Base-by-base conservation (phyloP, 2,113 vertebrate genomes). In the Myanophis thanlyinensis region DNA sequence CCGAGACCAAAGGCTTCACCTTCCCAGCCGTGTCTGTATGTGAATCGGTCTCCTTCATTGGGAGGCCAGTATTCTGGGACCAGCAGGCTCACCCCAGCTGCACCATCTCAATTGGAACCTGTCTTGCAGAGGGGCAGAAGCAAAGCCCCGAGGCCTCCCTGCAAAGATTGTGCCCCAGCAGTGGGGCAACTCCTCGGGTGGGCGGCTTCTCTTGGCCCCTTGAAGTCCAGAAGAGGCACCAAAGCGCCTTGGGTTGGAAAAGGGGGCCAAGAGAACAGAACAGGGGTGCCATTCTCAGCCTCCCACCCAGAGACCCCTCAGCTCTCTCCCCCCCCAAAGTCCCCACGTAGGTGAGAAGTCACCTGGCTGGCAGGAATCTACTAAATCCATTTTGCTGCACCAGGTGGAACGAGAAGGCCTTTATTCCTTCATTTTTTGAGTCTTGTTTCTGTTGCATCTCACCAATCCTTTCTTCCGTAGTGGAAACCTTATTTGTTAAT, bases 281-380 rank as follows among this genome's bases (percentile, higher is more conserved):
- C 20, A 12, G n/a, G n/a, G n/a, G n/a, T n/a, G n/a, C n/a, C n/a
- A n/a, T n/a, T n/a, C n/a, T n/a, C n/a, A n/a, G n/a, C n/a, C n/a
- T n/a, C n/a, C n/a, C n/a, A n/a, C n/a, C n/a, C n/a, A n/a, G n/a
- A n/a, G n/a, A n/a, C n/a, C n/a, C n/a, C n/a, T n/a, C n/a, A n/a
- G n/a, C n/a, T n/a, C n/a, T n/a, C n/a, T n/a, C 2, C 0, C 6
- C 15, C 35, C 6, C 67, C 3, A 3, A 40, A 40, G 35, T 5
- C 47, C 85, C 47, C 15, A 2, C 15, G 46, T 3, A 30, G 47
- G 12, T 7, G 85, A 49, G 47, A 30, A n/a, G 25, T 18, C 5
- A 5, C 47, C 47, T 48, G 25, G 46, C 2, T 5, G 20, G 85
- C 1, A 3, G 85, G 5, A 48, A 13, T 87, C 25, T 7, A 30